Evolutionary conservation across 2,797 vertebrate species (phyloP).

Genomic region (Vultur gryphus): DNA sequence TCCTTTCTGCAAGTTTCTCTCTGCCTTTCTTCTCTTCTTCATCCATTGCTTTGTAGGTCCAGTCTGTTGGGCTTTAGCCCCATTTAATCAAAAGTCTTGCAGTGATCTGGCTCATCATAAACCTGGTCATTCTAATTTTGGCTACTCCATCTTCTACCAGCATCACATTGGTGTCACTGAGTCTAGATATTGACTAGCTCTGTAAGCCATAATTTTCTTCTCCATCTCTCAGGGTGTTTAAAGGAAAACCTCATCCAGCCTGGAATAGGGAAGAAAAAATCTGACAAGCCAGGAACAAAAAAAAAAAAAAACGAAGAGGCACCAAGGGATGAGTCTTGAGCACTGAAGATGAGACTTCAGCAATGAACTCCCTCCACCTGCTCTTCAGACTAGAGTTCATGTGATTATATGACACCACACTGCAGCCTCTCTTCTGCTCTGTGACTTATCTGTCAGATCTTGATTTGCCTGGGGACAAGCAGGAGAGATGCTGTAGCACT

Average conservation of each 20-base stretch:
- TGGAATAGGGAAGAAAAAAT: not conserved
- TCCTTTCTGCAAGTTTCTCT: not conserved
- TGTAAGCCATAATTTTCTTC: not conserved
- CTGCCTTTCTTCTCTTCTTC: not conserved
- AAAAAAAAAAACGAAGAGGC: not conserved
- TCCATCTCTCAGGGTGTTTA: not conserved
- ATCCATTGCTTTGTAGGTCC: not conserved
- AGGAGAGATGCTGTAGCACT: not conserved
- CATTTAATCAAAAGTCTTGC: not conserved
- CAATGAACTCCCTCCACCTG: not conserved
- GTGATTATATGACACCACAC: fast-evolving
- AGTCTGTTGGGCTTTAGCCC: not conserved
- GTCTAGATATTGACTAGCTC: not conserved
- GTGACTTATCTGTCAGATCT: not conserved
- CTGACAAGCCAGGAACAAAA: not conserved
- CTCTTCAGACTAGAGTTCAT: not conserved
- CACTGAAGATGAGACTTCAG: not conserved
- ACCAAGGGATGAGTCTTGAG: not conserved
- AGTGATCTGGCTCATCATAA: not conserved
- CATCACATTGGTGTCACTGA: not conserved
- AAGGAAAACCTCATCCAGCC: not conserved
- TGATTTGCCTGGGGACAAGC: not conserved
- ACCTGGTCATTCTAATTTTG: not conserved
- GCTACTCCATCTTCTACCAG: not conserved
- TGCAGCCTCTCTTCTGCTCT: not conserved